These are phyloP conservation scores for Gavia stellata DNA, from an alignment of 2,113 vertebrate genomes.

Conservation along the genomic window DNA sequence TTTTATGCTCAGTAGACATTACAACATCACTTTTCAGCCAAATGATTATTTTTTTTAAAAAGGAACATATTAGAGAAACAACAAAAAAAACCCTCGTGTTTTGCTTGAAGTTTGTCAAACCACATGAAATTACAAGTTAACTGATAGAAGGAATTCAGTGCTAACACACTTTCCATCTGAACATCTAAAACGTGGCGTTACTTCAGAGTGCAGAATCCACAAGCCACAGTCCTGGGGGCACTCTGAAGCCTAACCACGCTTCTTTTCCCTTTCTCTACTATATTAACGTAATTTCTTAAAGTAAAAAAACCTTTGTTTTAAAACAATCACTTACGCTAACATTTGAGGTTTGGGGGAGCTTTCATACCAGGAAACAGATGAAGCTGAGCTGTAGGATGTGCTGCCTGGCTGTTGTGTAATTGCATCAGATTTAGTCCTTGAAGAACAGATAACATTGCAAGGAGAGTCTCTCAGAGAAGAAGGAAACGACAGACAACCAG, in stretches of 20 bases:
- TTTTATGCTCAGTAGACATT: neutral
- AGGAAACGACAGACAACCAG: constrained; percentile 76
- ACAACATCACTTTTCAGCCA: neutral
- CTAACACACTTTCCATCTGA: neutral
- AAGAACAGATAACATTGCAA: constrained; percentile 66
- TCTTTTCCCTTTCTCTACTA: neutral
- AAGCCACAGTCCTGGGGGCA: neutral
- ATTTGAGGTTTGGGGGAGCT: constrained; percentile 85
- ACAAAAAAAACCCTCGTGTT: neutral
- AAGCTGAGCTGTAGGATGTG: constrained; percentile 54
- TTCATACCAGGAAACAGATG: constrained; percentile 85
- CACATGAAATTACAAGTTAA: neutral
- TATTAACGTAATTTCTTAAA: neutral
- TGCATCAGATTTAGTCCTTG: constrained; percentile 72
- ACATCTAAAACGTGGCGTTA: neutral
- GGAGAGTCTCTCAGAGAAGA: constrained; percentile 76
- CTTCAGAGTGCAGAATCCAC: neutral
- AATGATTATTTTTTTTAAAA: neutral
- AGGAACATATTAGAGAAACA: neutral
- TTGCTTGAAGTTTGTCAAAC: neutral
- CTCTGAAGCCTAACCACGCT: neutral
- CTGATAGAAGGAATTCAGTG: neutral
- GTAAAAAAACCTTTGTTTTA: neutral
- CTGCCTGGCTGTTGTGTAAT: constrained; percentile 76
- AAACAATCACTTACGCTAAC: constrained; percentile 85